A percentile compares a stretch with the other conserved stretches of the same genome.
phyloP scores from a whole-genome alignment of 53 echinoderm and acorn worm species.

The Temnopleurus reevesii region DNA sequence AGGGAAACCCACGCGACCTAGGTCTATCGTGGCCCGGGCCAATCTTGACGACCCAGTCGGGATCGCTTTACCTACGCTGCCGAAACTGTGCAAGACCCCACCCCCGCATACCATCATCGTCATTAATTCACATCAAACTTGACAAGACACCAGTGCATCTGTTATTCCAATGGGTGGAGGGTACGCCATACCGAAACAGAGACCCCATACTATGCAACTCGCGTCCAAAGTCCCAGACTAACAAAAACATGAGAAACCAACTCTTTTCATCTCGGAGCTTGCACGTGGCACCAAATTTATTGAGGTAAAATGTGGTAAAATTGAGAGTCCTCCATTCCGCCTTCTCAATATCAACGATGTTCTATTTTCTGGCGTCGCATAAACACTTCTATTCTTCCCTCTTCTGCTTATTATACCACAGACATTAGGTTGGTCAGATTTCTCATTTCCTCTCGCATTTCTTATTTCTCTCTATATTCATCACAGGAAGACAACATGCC shows the following conservation, averaged over 20 bases:
- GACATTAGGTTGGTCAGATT: not conserved
- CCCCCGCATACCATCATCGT: conserved; percentile 40
- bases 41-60: not conserved
- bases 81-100: conserved; percentile 15
- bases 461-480: not conserved
- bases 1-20: conserved; percentile 50
- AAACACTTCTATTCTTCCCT: conserved; percentile 16
- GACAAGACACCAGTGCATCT: conserved; percentile 45
- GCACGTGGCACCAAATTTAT: conserved; percentile 38
- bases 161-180: not conserved
- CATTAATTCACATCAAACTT: conserved; percentile 59
- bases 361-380: conserved; percentile 5
- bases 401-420: not conserved
- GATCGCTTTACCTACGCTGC: not conserved
- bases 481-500: not conserved
- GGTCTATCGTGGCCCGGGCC: not conserved
- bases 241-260: not conserved
- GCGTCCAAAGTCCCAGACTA: not conserved
- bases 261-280: not conserved
- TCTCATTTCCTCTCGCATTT: conserved; percentile 6
- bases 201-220: conserved; percentile 41
- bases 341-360: not conserved
- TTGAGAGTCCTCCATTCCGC: not conserved
- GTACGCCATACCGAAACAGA: conserved; percentile 41
- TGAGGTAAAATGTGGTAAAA: conserved; percentile 36